A percentile compares a stretch with the other conserved stretches of the same genome.
Evolutionary conservation across 2,797 vertebrate species (phyloP).

Genomic region (Rhinatrema bivittatum): DNA sequence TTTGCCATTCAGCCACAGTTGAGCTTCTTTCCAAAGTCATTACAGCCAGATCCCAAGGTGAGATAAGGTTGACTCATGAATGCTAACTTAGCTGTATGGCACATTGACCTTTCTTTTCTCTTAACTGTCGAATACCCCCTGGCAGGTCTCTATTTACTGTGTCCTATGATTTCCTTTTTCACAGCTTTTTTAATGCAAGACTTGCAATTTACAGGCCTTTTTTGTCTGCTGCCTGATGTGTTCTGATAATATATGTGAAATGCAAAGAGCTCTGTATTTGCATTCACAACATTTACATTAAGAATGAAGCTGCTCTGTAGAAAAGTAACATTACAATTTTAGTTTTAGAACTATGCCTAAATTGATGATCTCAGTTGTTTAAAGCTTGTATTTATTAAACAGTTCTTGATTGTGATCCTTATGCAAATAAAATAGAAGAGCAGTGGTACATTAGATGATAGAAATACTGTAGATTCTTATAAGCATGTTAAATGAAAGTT

Average conservation of each 20-base stretch:
- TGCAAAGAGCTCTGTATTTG: no score
- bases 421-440: no score
- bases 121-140: slow-evolving; percentile 8
- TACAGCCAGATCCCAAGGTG: slow-evolving; percentile 16
- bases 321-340: no score
- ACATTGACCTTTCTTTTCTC: slow-evolving; percentile 22
- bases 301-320: no score
- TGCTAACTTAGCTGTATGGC: slow-evolving; percentile 17
- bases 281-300: no score
- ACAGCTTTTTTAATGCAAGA: slow-evolving; percentile 33
- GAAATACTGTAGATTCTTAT: no score
- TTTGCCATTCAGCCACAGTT: slow-evolving; percentile 26
- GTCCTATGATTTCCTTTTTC: slow-evolving; percentile 18
- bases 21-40: slow-evolving; percentile 16
- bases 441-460: no score
- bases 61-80: slow-evolving; percentile 16
- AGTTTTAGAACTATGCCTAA: slow-evolving; percentile 1
- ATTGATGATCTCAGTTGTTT: slow-evolving; percentile 7
- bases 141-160: slow-evolving; percentile 18
- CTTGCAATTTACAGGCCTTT: slow-evolving; percentile 30
- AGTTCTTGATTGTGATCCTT: no score
- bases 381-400: background rate
- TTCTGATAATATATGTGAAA: slow-evolving; percentile 19
- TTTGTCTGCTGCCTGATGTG: slow-evolving; percentile 20
- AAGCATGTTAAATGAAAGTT: no score